Evolutionary conservation across 2,797 vertebrate species (phyloP), one percentile per base, ranked within the genome.

Genomic region (Eulemur rubriventer): DNA sequence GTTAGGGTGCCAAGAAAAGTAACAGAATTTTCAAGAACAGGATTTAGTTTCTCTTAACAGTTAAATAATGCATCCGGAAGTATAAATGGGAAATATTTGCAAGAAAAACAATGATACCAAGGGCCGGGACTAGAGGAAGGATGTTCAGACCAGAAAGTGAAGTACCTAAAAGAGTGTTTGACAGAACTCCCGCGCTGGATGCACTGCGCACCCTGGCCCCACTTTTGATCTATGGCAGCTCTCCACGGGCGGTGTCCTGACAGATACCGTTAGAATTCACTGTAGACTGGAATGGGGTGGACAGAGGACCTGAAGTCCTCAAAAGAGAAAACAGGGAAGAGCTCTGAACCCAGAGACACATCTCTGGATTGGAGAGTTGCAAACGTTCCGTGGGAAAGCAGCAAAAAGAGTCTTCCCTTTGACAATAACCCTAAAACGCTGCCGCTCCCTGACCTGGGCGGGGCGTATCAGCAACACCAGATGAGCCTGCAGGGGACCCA

Each of bases 391-490:
- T 48, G 38, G 8, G 50, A 92, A 93, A 92, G 17, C 26, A 81
- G 7, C 20, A 72, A 70, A 35, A 7, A 75, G n/a, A 76, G 57
- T 6, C 9, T 73, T 52, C 30, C 52, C 30, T 82, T 17, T 59
- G 35, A n/a, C 55, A 41, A 14, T 17, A 10, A 26, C 13, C 10
- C 35, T 80, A 30, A 84, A 55, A 75, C 46, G 24, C 14, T 0
- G 1, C 17, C 50, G 46, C 55, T 90, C 69, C 8, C 4, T 9
- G 30, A 59, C 26, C 83, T 12, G 41, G 59, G 38, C 85, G n/a
- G 86, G 63, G n/a, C 52, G 91, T 97, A 95, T 97, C 96, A 85
- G 52, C 73, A 43, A 57, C 41, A 52, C 92, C 97, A 97, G 73
- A 92, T 22, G 33, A 50, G 52, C 13, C 28, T 26, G 50, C 52